Evolutionary conservation across 2,888 invertebrate genomes (phyloP).

Genomic region (Synanthedon vespiformis): DNA sequence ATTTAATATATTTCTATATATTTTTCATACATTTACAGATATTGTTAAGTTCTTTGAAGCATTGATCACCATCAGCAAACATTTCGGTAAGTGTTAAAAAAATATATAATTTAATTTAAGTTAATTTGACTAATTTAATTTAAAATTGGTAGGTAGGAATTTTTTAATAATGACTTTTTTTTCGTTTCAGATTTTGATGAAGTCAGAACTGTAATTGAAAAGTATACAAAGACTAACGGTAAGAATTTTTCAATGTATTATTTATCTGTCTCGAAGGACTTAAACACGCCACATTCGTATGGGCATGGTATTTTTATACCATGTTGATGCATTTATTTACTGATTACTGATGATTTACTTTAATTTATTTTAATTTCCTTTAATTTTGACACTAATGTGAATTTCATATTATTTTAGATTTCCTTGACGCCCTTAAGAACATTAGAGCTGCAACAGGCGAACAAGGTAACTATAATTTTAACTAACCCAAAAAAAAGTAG

Average conservation of each 20-base stretch:
- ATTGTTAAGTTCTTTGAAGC: conserved; percentile 30
- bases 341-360: too few species aligned
- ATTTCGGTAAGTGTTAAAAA: conserved; percentile 25
- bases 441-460: conserved; percentile 10
- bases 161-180: background rate
- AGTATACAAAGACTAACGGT: conserved; percentile 27
- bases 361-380: too few species aligned
- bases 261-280: too few species aligned
- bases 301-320: background rate
- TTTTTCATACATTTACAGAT: conserved; percentile 18
- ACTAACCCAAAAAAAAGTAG: too few species aligned
- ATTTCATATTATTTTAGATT: conserved; percentile 4
- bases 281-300: too few species aligned
- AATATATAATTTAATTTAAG: too few species aligned
- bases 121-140: background rate
- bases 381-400: background rate
- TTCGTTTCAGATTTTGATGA: conserved; percentile 31
- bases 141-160: background rate
- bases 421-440: conserved; percentile 15
- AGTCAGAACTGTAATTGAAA: conserved; percentile 18
- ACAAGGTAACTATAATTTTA: conserved; percentile 3
- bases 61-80: conserved; percentile 28
- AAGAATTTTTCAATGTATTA: background rate
- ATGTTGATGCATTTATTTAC: too few species aligned
- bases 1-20: too few species aligned